A percentile compares a stretch with the other conserved stretches of the same genome.
Conservation (phyloP, 2,113 vertebrate genomes). For the Sapayoa aenigma region DNA sequence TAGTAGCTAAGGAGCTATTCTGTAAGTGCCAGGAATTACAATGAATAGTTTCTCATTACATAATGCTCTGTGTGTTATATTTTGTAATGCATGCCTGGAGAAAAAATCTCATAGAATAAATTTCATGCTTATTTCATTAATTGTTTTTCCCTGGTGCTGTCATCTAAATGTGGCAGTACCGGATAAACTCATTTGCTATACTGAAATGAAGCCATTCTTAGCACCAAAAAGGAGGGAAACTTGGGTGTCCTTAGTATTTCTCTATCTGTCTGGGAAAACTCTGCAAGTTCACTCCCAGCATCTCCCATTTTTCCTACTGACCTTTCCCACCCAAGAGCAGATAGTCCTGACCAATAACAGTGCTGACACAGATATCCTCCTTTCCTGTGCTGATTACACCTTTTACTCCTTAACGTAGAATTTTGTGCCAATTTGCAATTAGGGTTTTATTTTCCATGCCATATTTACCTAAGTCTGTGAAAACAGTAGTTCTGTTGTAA, state of each 20-base stretch:
- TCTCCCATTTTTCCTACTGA: background rate
- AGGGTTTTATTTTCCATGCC: conserved; percentile 19
- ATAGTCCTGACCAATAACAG: background rate
- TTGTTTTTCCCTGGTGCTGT: background rate
- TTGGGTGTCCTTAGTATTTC: background rate
- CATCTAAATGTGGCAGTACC: background rate
- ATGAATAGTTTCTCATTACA: conserved; percentile 7
- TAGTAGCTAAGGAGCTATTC: background rate
- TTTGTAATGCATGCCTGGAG: conserved; percentile 16
- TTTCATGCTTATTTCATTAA: conserved; percentile 1
- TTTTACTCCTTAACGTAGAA: background rate
- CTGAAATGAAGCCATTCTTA: background rate
- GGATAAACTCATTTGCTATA: background rate
- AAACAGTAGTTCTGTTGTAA: conserved; percentile 46
- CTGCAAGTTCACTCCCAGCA: conserved; percentile 4
- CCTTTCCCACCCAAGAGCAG: conserved; percentile 2
- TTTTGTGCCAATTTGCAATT: conserved; percentile 11
- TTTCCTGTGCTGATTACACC: conserved; percentile 39
- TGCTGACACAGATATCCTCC: background rate
- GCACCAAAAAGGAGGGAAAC: background rate
- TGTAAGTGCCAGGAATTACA: conserved; percentile 9
- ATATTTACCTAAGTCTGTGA: conserved; percentile 9
- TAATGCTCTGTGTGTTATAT: background rate
- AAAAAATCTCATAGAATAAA: conserved; percentile 36
- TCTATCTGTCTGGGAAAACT: conserved; percentile 26